Percentiles rank a stretch among this genome's conserved stretches.
These are phyloP conservation scores for Cheirogaleus medius DNA, from an alignment of 2,113 vertebrate species.

Conservation along the genomic window DNA sequence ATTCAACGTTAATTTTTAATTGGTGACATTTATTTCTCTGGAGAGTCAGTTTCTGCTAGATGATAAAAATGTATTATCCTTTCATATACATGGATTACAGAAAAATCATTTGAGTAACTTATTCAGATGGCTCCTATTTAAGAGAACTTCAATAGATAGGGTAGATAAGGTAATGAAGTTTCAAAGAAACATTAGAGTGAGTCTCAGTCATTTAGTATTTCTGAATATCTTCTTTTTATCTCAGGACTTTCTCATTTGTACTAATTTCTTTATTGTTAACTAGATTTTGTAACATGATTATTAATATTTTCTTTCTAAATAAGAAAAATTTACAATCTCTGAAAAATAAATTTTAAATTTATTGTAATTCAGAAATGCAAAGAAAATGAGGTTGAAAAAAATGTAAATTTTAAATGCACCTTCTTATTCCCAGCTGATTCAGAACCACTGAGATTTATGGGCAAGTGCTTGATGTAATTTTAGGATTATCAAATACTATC, in stretches of 20 bases:
- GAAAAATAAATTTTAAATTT: neutral
- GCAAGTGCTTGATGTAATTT: neutral
- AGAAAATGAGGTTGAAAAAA: constrained; percentile 4
- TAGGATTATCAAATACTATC: neutral
- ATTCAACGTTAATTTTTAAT: constrained; percentile 37
- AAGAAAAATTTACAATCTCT: neutral
- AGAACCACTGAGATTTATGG: constrained; percentile 9
- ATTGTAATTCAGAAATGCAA: neutral
- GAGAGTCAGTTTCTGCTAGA: neutral
- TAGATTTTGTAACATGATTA: neutral
- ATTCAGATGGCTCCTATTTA: neutral
- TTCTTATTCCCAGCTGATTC: neutral
- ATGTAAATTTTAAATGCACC: neutral
- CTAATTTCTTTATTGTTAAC: neutral
- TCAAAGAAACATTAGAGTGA: neutral
- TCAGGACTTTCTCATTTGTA: constrained; percentile 11
- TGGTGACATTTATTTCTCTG: constrained; percentile 45
- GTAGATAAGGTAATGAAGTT: neutral
- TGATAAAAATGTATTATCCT: constrained; percentile 32
- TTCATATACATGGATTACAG: neutral
- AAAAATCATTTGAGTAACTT: neutral
- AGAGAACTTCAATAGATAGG: neutral
- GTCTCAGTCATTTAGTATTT: neutral
- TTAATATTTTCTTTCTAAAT: neutral
- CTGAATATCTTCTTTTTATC: neutral